Base-by-base conservation (phyloP, 2,113 vertebrate genomes). In the Cyanoramphus novaezelandiae region DNA sequence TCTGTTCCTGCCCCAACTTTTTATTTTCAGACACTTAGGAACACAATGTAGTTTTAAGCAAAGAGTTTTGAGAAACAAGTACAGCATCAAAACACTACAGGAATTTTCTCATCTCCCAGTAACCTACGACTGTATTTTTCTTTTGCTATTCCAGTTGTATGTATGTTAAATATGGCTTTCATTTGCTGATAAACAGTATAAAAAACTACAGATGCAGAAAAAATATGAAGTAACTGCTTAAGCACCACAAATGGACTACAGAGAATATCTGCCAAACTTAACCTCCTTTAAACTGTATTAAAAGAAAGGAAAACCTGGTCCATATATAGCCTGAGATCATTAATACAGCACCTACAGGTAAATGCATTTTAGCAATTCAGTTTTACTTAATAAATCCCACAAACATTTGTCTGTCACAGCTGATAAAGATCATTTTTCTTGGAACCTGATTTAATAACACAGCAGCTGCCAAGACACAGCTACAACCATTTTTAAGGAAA, bases 331-430 rank as follows among this genome's bases (percentile, higher is more conserved):
- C 57, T 62, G 21, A 83, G 47, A 57, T 76, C 50, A 60, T 91
- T 37, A 75, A 25, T 19, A 86, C 10, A 55, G 50, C 60, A 85
- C 60, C 86, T 81, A 84, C 72, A 90, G 60, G 17, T 53, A 94
- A 90, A 92, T 31, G 59, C 5, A 88, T 82, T 92, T 76, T 76
- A 86, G 88, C 90, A 20, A 86, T 70, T 63, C 20, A 57, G 29
- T 88, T 94, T 94, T 91, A 79, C 71, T 89, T 60, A 90, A 80
- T 74, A 89, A 90, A 94, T 43, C 74, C 37, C 76, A 91, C 37
- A 86, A 91, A 87, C n/a, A 52, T 78, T 93, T 86, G 63, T 75
- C 88, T 93, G 83, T 70, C 68, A 59, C 0, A 0, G 68, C 12
- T 86, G 86, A 95, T 69, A 89, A 9, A 13, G 55, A 68, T 68